phyloP scores from a whole-genome alignment of 2,888 invertebrate genomes.

The Osmoderma eremita region DNA sequence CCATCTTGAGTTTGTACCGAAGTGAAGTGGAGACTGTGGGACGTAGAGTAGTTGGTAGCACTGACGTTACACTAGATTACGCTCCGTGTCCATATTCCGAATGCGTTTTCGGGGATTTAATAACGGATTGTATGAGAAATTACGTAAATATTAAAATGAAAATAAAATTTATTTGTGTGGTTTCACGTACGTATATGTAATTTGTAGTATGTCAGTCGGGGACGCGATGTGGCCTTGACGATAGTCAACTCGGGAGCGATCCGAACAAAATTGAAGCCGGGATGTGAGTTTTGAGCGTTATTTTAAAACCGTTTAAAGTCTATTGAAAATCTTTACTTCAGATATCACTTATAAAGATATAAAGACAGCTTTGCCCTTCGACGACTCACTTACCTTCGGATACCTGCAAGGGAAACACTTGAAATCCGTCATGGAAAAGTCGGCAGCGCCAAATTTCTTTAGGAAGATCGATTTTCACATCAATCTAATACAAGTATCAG shows the following conservation, averaged over 20 bases:
- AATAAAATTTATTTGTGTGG: not conserved
- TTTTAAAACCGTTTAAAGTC: not conserved
- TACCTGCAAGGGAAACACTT: conserved; percentile 45
- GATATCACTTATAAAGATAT: conserved; percentile 78
- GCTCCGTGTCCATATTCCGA: conserved; percentile 6
- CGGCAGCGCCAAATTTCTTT: conserved; percentile 60
- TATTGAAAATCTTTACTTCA: conserved; percentile 58
- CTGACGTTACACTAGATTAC: conserved; percentile 4
- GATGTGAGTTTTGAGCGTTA: conserved; percentile 63
- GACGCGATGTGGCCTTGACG: conserved; percentile 74
- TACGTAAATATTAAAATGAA: conserved; percentile 15
- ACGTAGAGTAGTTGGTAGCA: not conserved
- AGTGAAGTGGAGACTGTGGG: not conserved
- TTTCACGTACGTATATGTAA: not conserved
- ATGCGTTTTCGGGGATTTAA: conserved; percentile 19
- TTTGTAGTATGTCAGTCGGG: conserved; percentile 67
- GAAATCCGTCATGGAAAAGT: conserved; percentile 65
- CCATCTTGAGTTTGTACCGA: not conserved
- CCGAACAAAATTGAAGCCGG: conserved; percentile 73
- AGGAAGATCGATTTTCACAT: conserved; percentile 55
- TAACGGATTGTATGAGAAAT: conserved; percentile 23
- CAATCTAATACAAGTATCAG: conserved; percentile 72
- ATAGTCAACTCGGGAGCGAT: conserved; percentile 77
- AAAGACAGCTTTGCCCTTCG: conserved; percentile 78
- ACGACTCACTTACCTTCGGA: conserved; percentile 72